Evolutionary conservation across 2,797 vertebrate genomes (phyloP).

Genomic region (Enteromius afrohamiltoni): DNA sequence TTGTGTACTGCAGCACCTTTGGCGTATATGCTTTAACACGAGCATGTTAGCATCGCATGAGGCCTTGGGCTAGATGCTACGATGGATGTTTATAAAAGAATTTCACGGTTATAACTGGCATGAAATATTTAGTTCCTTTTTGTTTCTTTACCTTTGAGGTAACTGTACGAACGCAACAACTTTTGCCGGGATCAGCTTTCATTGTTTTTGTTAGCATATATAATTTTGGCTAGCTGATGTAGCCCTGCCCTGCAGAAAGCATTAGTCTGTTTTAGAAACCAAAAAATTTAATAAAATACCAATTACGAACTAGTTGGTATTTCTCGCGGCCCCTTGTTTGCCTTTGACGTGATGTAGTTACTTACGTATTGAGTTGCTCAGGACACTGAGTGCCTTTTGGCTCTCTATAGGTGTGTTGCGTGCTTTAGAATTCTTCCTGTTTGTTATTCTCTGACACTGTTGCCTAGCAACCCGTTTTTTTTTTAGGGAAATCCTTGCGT

Average conservation of each 20-base stretch:
- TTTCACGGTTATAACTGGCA: not conserved
- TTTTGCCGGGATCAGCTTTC: not conserved
- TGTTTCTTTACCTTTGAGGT: conserved; percentile 3
- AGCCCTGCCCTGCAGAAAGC: conserved; percentile 15
- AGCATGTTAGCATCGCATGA: not conserved
- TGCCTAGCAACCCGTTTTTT: conserved; percentile 57
- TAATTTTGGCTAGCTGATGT: not conserved
- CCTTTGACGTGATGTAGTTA: conserved; percentile 21
- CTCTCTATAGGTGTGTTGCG: conserved; percentile 6
- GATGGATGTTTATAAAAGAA: not conserved
- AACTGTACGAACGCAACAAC: not conserved
- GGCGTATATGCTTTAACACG: not conserved
- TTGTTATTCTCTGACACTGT: conserved; percentile 55
- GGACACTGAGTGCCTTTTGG: not conserved
- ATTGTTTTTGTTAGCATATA: conserved; percentile 3
- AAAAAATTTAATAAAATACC: conserved; percentile 22
- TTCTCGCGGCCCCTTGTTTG: conserved; percentile 4
- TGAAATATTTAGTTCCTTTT: not conserved
- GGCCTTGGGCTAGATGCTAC: not conserved
- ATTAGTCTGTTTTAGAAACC: conserved; percentile 34
- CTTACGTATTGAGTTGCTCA: not conserved
- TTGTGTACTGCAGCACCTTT: not conserved
- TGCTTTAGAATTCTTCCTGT: conserved; percentile 38
- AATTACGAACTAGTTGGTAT: not conserved
- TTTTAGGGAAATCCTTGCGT: conserved; percentile 62